Evolutionary conservation across 2,888 invertebrate genomes (phyloP), one percentile per base, ranked within the genome.

Genomic region (Campoletis raptor): DNA sequence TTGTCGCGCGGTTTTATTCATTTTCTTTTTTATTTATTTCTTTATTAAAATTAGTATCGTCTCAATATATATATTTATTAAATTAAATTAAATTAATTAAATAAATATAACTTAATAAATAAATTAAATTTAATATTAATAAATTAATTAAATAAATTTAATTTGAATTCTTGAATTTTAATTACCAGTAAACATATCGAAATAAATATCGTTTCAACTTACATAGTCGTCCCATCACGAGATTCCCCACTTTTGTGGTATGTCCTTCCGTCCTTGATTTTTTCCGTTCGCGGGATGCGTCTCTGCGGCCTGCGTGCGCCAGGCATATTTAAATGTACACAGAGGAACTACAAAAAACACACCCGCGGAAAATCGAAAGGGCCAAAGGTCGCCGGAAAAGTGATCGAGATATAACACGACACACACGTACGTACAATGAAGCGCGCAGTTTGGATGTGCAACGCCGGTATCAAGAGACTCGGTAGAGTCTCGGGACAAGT

Each of bases 401-500:
- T 87, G 85, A 85, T 76, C 72, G 85, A 80, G 80, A 37, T 37
- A 37, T 30, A 4, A 36, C 2, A 72, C 2, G 48, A n/a, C n/a
- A 24, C 36, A 24, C 21, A 37, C 24, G 57, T 12, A 73, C 24
- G 18, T 74, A 45, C 18, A 30, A 72, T 72, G 18, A 48, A 21
- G n/a, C 18, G 9, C 52, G 24, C 36, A 61, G 36, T 61, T 61
- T 36, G 6, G 24, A 6, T 10, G 24, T 48, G 48, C 48, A 48
- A 48, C 10, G 48, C 48, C 48, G 48, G 48, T 48, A 48, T n/a
- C n/a, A n/a, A n/a, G 15, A 48, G 15, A 48, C 10, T 10, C 48
- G n/a, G n/a, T n/a, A n/a, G n/a, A n/a, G n/a, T n/a, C n/a, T n/a
- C n/a, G n/a, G n/a, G n/a, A n/a, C n/a, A n/a, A n/a, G n/a, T n/a